Evolutionary conservation across 2,888 invertebrate genomes (phyloP).

Genomic region (Drosophila vallismaia): DNA sequence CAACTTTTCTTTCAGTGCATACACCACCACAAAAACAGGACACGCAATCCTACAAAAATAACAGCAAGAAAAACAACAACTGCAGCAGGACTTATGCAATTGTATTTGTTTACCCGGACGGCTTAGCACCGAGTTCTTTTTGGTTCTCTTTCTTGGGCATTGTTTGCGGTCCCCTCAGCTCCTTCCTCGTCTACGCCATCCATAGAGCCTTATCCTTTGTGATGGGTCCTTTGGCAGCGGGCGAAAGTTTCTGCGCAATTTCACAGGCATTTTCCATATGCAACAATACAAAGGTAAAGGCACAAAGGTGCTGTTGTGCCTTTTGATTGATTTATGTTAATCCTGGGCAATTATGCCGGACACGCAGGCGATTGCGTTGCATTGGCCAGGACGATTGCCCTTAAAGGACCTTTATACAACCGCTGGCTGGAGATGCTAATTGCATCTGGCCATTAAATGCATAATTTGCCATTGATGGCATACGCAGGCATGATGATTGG

Average conservation of each 20-base stretch:
- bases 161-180: conserved; percentile 42
- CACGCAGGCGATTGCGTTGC: conserved; percentile 52
- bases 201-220: conserved; percentile 43
- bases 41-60: conserved; percentile 36
- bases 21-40: conserved; percentile 15
- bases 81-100: conserved; percentile 68
- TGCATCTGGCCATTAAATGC: conserved; percentile 45
- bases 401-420: conserved; percentile 28
- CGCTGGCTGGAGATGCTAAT: conserved; percentile 30
- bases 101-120: conserved; percentile 66
- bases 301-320: conserved; percentile 33
- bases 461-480: conserved; percentile 46
- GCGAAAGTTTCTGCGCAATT: conserved; percentile 57
- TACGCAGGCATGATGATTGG: conserved; percentile 17
- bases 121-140: conserved; percentile 29
- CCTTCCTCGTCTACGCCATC: conserved; percentile 18
- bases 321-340: conserved; percentile 73
- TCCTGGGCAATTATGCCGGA: conserved; percentile 66
- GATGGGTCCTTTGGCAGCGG: conserved; percentile 28
- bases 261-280: conserved; percentile 55
- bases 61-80: conserved; percentile 38
- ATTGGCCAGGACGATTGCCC: neutral
- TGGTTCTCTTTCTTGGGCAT: conserved; percentile 12
- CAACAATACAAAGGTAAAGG: conserved; percentile 5
- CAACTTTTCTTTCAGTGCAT: conserved; percentile 9